Evolutionary conservation across 2,888 invertebrate genomes (phyloP), one percentile per base, ranked within the genome.

Genomic region (Steinernema hermaphroditum): DNA sequence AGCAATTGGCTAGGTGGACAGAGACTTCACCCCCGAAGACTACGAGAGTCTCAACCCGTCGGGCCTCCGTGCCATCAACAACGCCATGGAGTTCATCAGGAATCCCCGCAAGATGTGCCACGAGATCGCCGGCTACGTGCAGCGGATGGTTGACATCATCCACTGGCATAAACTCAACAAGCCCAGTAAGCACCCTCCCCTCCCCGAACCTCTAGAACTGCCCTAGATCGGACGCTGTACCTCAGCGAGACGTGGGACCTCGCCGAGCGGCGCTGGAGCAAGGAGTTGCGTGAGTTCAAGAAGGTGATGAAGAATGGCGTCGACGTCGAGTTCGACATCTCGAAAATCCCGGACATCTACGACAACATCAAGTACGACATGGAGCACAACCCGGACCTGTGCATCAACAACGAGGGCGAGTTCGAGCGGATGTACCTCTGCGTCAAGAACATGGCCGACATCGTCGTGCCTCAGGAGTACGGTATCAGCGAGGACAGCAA

Each of bases 221-320:
- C 57, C 69, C 57, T 43, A 72, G 78, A 74, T n/a, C 75, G 79
- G 71, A 80, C 93, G 74, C 89, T 99, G 8, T 99, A 98, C 88
- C 95, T 97, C 86, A 96, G 96, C 2, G 98, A 98, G 89, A 95
- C 96, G 0, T 97, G 97, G 97, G 97, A 98, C 86, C 89, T 98
- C 77, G 94, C 98, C 93, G 94, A 94, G 6, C 90, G 97, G 24
- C 75, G 84, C 8, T 85, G 84, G 84, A 96, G 24, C 91, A 85
- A 85, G 50, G 84, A 84, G 57, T 73, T 84, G 57, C 71, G 97
- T 88, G 98, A 98, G 88, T 98, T 98, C 87, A 93, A 92, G 85
- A 92, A 93, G n/a, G 76, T 75, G 12, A 80, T 78, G 57, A 84
- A 83, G 0, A 79, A 69, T 50, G 79, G 70, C 32, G 93, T 92